Percentiles rank a stretch among this genome's conserved stretches.
phyloP scores from a whole-genome alignment of 1,140 invertebrate genomes.

The Zaprionus africanus region DNA sequence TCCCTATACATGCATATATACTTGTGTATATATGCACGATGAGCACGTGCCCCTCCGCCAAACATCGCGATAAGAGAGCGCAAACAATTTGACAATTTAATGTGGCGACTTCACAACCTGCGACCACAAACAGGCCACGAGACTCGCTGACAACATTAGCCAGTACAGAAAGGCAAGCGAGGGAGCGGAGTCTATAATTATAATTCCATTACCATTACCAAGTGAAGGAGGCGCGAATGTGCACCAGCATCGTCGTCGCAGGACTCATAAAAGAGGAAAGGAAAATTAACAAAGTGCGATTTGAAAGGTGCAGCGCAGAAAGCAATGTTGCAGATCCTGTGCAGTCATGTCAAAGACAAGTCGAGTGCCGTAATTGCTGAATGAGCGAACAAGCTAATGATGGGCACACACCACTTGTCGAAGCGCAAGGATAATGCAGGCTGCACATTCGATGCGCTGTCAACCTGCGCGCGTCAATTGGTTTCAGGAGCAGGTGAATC shows the following conservation, averaged over 20 bases:
- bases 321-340: conserved; percentile 59
- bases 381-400: conserved; percentile 60
- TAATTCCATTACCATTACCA: conserved; percentile 77
- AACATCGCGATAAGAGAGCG: conserved; percentile 64
- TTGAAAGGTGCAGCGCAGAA: conserved; percentile 71
- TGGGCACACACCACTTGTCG: conserved; percentile 44
- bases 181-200: conserved; percentile 73
- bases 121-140: conserved; percentile 36
- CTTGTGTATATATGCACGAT: conserved; percentile 23
- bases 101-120: conserved; percentile 65
- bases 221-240: conserved; percentile 42
- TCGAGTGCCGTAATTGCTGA: conserved; percentile 75
- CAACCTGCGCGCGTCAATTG: conserved; percentile 59
- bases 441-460: conserved; percentile 23
- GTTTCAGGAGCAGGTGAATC: conserved; percentile 71
- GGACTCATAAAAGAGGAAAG: conserved; percentile 29
- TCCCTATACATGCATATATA: background rate
- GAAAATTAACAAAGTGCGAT: conserved; percentile 52
- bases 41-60: conserved; percentile 61
- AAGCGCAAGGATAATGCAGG: conserved; percentile 67
- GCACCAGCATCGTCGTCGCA: conserved; percentile 36
- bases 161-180: conserved; percentile 33
- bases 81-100: conserved; percentile 83
- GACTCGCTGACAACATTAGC: conserved; percentile 74
- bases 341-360: conserved; percentile 69